Evolutionary conservation across 2,888 invertebrate species (phyloP).

Genomic region (Melangyna quadrimaculata): DNA sequence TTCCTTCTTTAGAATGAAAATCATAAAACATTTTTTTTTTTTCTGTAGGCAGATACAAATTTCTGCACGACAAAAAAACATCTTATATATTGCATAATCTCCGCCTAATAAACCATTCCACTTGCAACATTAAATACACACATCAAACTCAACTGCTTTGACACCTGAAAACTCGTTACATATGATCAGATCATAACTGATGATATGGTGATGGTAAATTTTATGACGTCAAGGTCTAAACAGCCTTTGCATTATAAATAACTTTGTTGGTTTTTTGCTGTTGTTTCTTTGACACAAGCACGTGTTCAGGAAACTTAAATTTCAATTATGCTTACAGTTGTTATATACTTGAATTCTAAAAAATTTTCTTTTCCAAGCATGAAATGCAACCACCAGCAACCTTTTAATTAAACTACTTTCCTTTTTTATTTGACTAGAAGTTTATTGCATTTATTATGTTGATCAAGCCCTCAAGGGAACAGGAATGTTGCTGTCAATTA

Average conservation of each 20-base stretch:
- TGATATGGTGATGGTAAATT: background rate
- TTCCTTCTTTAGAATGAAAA: background rate
- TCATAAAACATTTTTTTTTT: background rate
- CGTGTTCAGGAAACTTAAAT: conserved; percentile 10
- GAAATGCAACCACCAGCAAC: background rate
- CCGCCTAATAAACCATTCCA: background rate
- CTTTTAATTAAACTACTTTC: background rate
- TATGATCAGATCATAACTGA: background rate
- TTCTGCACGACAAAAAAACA: background rate
- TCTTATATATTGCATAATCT: background rate
- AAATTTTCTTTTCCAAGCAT: background rate
- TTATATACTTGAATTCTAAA: background rate
- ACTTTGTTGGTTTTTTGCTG: background rate
- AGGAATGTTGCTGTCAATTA: background rate
- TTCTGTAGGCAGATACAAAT: background rate
- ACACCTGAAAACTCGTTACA: background rate
- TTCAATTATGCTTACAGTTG: background rate
- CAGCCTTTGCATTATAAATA: conserved; percentile 2
- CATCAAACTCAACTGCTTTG: background rate
- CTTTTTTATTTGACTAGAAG: background rate
- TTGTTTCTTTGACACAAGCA: background rate
- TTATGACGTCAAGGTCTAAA: conserved; percentile 23
- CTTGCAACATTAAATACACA: background rate
- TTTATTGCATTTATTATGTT: conserved; percentile 1
- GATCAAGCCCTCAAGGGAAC: background rate